Base-by-base conservation (phyloP, 2,797 vertebrate genomes). In the Eulemur coronatus region DNA sequence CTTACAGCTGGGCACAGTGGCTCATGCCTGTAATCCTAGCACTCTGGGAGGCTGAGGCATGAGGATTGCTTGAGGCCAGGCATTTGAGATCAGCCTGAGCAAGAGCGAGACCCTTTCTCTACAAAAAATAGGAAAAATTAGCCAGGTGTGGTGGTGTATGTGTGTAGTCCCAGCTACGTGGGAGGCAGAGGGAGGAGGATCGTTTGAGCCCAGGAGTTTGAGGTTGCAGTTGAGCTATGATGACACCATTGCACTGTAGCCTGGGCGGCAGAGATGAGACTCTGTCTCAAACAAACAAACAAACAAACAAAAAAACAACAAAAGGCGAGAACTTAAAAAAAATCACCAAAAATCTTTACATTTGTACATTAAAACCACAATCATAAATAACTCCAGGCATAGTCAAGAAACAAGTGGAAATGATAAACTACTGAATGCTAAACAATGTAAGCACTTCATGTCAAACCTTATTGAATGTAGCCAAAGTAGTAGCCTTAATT, bases 291-390 rank as follows among this genome's bases (percentile, higher is more conserved):
- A 65, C 30, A 15, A 65, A 65, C 15, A 65, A 30, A 30, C 59
- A 61, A 65, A 65, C 33, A 65, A n/a, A n/a, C 15, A 7, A 76
- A n/a, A 38, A 69, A 69, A 35, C 57, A 59, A 12, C 24, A 2
- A 59, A 28, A 59, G 57, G 33, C 1, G 14, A 65, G 13, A 65
- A n/a, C 48, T n/a, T 50, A 43, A 92, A n/a, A 17, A 69, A 48
- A 63, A 85, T 67, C 28, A 38, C 7, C 48, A 91, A 73, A 69
- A 75, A 63, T 67, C 28, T 70, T 65, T 82, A 86, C 3, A 88
- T 86, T 88, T 95, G 18, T 79, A 84, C 90, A 46, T 67, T 88
- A 78, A 91, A 69, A 84, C 26, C 38, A 81, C 7, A 91, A 61
- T 63, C 94, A 46, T 82, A 86, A 82, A 41, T 82, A 86, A 57